Conservation (phyloP, 2,797 vertebrate genomes). For the Synaphobranchus kaupii region DNA sequence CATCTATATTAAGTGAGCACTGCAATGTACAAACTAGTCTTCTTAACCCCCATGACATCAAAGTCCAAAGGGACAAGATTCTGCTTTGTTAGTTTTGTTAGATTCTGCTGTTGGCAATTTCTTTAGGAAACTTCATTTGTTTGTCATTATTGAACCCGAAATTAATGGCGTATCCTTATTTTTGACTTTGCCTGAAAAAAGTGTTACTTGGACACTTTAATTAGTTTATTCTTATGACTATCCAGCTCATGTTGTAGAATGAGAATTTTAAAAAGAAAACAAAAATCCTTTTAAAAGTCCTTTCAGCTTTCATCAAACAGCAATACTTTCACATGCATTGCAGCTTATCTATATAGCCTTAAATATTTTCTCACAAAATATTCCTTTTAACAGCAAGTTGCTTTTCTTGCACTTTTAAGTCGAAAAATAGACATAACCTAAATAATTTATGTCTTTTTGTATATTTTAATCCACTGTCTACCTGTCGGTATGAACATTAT, state of each 20-base stretch:
- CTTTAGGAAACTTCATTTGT: background rate
- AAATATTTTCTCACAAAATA: background rate
- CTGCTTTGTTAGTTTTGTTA: too few relatives aligned
- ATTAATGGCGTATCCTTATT: too few relatives aligned
- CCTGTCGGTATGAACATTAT: too few relatives aligned
- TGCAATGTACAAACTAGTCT: too few relatives aligned
- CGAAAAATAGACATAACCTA: background rate
- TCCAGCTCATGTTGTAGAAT: background rate
- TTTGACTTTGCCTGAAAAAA: too few relatives aligned
- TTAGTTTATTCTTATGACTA: too few relatives aligned
- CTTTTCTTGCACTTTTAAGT: background rate
- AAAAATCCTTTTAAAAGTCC: background rate
- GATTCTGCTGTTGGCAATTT: too few relatives aligned
- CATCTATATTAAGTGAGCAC: too few relatives aligned
- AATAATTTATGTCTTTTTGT: background rate
- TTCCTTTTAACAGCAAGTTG: background rate
- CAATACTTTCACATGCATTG: background rate
- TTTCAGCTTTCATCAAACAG: background rate
- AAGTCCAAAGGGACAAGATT: too few relatives aligned
- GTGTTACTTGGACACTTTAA: too few relatives aligned
- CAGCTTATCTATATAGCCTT: background rate
- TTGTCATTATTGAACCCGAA: background rate
- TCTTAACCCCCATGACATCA: too few relatives aligned
- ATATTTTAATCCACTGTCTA: background rate
- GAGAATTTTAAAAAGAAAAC: conserved; percentile 43